These are phyloP conservation scores for Mionectes olivaceus DNA, from an alignment of 2,797 vertebrate genomes.

Conservation along the genomic window DNA sequence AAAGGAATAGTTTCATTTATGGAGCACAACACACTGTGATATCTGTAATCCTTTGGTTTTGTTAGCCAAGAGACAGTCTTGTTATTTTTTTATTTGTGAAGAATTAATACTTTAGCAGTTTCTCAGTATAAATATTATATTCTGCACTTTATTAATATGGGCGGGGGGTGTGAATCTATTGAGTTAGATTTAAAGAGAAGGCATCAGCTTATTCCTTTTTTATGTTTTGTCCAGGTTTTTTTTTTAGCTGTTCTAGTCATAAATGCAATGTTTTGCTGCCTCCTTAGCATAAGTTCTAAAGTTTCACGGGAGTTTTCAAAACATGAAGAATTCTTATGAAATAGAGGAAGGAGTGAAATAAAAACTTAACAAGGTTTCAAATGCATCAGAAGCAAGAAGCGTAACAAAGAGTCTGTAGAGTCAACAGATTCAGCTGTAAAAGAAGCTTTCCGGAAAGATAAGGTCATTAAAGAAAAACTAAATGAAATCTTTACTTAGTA, in stretches of 20 bases:
- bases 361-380: slow-evolving; percentile 15
- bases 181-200: not conserved
- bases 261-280: not conserved
- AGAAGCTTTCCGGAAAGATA: not conserved
- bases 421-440: not conserved
- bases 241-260: not conserved
- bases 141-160: not conserved
- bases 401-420: not conserved
- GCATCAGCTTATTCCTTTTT: not conserved
- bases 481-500: not conserved
- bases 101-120: not conserved
- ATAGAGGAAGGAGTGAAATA: not conserved
- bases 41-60: not conserved
- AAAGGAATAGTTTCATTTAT: slow-evolving; percentile 3
- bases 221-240: not conserved
- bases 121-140: not conserved
- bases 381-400: not conserved
- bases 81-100: not conserved
- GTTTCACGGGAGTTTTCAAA: not conserved
- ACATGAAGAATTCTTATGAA: not conserved
- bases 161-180: not conserved
- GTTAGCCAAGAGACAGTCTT: not conserved
- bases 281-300: not conserved
- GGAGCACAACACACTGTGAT: not conserved
- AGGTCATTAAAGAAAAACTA: not conserved